Percentiles rank a stretch among this genome's conserved stretches.
phyloP scores from a whole-genome alignment of 2,113 vertebrate species.

The Heptranchias perlo region DNA sequence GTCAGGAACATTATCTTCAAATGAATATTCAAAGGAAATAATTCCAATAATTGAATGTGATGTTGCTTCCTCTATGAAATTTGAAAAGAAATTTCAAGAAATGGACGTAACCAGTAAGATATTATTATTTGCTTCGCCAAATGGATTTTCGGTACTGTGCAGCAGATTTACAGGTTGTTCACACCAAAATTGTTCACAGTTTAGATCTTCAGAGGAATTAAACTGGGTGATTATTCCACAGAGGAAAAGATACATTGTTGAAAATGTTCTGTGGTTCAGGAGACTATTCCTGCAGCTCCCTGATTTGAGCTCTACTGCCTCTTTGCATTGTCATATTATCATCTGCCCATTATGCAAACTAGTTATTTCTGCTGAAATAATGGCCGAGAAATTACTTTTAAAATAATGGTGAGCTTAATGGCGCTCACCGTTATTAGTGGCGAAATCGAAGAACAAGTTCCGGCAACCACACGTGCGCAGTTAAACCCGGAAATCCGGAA shows the following conservation, averaged over 20 bases:
- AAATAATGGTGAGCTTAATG: too few relatives aligned
- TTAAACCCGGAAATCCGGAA: too few relatives aligned
- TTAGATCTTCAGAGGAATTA: neutral
- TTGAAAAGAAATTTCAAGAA: neutral
- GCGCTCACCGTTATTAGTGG: too few relatives aligned
- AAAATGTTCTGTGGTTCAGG: neutral
- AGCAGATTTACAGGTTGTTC: neutral
- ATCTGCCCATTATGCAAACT: neutral
- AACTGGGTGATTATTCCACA: neutral
- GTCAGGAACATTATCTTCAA: neutral
- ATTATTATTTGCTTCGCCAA: neutral
- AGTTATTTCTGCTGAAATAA: neutral
- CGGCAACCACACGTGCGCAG: too few relatives aligned
- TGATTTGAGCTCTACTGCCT: neutral
- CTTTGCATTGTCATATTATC: neutral
- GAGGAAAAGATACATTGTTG: neutral
- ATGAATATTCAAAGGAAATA: neutral
- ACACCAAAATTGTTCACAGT: neutral
- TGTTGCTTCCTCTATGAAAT: neutral
- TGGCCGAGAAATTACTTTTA: too few relatives aligned
- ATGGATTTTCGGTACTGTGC: neutral
- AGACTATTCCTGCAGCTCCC: neutral
- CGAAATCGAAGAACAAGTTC: too few relatives aligned
- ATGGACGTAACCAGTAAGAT: neutral
- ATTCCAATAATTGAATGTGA: neutral